Percentiles rank a stretch among this genome's conserved stretches.
phyloP scores from a whole-genome alignment of 2,113 vertebrate genomes.

The Stigmatopora argus region DNA sequence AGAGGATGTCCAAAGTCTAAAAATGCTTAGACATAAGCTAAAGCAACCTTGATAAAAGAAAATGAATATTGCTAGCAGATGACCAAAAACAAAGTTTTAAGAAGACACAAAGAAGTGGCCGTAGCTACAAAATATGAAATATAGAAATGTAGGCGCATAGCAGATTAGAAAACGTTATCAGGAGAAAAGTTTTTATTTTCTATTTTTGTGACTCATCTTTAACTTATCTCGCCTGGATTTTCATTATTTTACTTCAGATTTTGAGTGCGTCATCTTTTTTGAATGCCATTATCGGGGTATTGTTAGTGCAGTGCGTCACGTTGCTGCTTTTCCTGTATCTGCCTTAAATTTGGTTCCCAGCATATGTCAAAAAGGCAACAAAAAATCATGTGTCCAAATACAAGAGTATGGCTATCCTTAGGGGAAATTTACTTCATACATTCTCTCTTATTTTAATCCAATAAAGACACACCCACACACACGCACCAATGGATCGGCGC shows the following conservation, averaged over 20 bases:
- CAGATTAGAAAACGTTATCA: no score
- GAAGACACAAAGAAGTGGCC: no score
- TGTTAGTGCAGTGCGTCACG: neutral
- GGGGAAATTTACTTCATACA: neutral
- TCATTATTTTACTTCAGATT: no score
- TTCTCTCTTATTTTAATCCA: neutral
- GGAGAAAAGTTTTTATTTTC: no score
- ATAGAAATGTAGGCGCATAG: no score
- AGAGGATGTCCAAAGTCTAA: no score
- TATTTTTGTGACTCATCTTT: neutral
- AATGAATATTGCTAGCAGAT: no score
- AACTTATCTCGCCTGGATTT: no score
- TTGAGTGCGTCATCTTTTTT: neutral
- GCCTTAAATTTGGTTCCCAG: neutral
- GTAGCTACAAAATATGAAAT: no score
- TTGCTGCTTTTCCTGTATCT: conserved; percentile 3
- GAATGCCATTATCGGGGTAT: neutral
- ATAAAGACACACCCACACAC: conserved; percentile 2
- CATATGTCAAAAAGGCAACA: neutral
- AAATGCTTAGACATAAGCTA: no score
- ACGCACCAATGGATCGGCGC: conserved; percentile 2
- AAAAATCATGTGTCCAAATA: neutral
- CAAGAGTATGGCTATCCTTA: neutral
- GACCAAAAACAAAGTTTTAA: no score
- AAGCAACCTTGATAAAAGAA: no score